Conservation (phyloP, 2,113 vertebrate genomes). For the Brachypteracias leptosomus region DNA sequence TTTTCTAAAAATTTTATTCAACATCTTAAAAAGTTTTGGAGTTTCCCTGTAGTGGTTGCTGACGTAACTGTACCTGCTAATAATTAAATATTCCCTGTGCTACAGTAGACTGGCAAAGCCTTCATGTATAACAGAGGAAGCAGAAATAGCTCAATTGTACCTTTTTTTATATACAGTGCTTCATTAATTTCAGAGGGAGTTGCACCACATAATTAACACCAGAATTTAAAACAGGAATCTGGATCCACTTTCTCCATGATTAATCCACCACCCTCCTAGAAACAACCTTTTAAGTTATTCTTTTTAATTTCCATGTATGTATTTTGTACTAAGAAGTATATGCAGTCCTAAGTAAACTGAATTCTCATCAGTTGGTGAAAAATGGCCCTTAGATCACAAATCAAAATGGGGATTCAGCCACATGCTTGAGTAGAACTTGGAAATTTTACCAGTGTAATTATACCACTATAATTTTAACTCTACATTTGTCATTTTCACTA, state of each 20-base stretch:
- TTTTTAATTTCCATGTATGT: background rate
- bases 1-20: background rate
- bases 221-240: conserved; percentile 47
- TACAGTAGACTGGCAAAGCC: conserved; percentile 21
- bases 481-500: background rate
- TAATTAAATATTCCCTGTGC: conserved; percentile 38
- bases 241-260: conserved; percentile 37
- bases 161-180: background rate
- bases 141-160: conserved; percentile 24
- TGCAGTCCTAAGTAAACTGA: background rate
- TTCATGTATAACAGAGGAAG: conserved; percentile 18
- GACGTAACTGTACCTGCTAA: background rate
- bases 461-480: background rate
- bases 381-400: background rate
- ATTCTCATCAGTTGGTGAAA: background rate
- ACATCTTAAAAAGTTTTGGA: background rate
- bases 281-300: background rate
- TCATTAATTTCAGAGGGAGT: conserved; percentile 53
- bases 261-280: background rate
- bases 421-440: background rate
- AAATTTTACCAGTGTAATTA: background rate
- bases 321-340: background rate
- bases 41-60: background rate
- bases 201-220: conserved; percentile 35
- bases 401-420: background rate